Base-by-base conservation (phyloP, 2,113 vertebrate species). In the Microcebus murinus region DNA sequence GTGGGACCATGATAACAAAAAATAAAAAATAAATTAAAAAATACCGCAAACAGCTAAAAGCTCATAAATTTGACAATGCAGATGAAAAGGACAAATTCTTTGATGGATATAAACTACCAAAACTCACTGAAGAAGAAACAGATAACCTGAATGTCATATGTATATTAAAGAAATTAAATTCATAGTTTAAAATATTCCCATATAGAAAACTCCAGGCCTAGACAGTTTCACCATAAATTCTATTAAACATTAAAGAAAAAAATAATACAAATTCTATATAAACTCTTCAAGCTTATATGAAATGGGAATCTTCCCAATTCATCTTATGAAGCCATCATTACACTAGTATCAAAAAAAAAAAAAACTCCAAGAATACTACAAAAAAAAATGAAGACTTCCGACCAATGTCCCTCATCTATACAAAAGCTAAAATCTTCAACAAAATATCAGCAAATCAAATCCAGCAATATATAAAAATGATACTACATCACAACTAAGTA, bases 61-160 rank as follows among this genome's bases (percentile, higher is more conserved):
- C 12, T 79, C 21, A 87, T 92, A 76, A 57, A 94, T 63, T 7
- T 90, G 31, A 94, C 48, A 83, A 61, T 10, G 55, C 0, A 74
- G 14, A 79, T 59, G 59, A 79, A 68, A 92, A 34, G 70, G 23
- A 84, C 68, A 94, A 88, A 88, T 23, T 36, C 65, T 50, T 34
- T 85, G 39, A 92, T 57, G 63, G 17, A 57, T n/a, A 74, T 10
- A 73, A 90, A 76, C 68, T 74, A 83, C 57, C 77, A 52, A 94
- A 89, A 83, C 52, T 88, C 52, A 94, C 39, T 87, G 48, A 93
- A 79, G 20, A 85, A 84, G 31, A 45, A 87, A 79, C 7, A 86
- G 31, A 73, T 29, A 50, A 77, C 25, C 65, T 27, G 18, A 63
- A 68, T n/a, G 9, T 88, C 34, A 23, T 55, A 59, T 31, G 27